A percentile compares a stretch with the other conserved stretches of the same genome.
phyloP scores from a whole-genome alignment of 2,888 invertebrate species.

The Melanophora roralis region DNA sequence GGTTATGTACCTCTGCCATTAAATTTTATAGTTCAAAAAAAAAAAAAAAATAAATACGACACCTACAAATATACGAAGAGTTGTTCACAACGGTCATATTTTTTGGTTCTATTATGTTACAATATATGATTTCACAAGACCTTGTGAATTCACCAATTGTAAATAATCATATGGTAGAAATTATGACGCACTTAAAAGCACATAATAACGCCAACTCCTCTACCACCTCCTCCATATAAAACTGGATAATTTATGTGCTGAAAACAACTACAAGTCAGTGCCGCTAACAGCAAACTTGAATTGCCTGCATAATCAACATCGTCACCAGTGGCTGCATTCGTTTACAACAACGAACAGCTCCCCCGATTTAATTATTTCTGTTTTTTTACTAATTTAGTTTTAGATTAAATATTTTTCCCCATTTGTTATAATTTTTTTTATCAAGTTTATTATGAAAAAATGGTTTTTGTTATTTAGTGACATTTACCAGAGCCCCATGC shows the following conservation, averaged over 20 bases:
- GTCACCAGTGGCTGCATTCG: not conserved
- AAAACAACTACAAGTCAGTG: not conserved
- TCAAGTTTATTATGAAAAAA: conserved; percentile 6
- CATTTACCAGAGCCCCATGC: conserved; percentile 27
- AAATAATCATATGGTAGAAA: conserved; percentile 36
- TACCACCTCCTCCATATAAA: not conserved
- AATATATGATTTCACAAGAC: too few species aligned
- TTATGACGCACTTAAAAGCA: conserved; percentile 42
- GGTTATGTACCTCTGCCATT: too few species aligned
- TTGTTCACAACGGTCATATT: too few species aligned
- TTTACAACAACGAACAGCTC: conserved; percentile 1
- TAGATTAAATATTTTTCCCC: conserved; percentile 5
- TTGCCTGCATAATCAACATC: conserved; percentile 14
- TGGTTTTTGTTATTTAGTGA: conserved; percentile 27
- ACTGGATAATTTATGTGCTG: not conserved
- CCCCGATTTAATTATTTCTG: conserved; percentile 28
- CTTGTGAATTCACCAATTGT: too few species aligned
- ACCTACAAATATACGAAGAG: too few species aligned
- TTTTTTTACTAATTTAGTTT: conserved; percentile 27
- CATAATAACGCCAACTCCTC: conserved; percentile 31
- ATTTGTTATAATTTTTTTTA: conserved; percentile 8
- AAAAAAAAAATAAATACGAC: too few species aligned
- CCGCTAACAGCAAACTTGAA: conserved; percentile 5
- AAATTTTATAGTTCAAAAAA: too few species aligned
- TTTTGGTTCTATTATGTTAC: too few species aligned